Evolutionary conservation across 1,140 invertebrate genomes (phyloP), one percentile per base, ranked within the genome.

Genomic region (Triops longicaudatus): DNA sequence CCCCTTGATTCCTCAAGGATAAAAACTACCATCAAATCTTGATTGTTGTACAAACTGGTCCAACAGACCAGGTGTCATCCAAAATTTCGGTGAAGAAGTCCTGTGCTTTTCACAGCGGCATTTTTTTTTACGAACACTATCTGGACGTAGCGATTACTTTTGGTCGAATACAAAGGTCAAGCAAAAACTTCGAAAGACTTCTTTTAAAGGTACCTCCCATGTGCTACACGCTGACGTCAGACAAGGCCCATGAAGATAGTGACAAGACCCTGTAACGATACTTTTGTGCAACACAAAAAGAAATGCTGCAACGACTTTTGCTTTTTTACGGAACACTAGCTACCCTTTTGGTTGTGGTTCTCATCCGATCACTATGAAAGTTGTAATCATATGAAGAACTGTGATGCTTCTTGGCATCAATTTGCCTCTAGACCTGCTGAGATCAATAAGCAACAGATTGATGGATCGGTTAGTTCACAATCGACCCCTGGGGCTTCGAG

Each of bases 381-480:
- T 14, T 14, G 50, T 63, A 63, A 63, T 63, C 50, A 63, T 63
- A 63, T 63, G 50, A 63, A 22, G 50, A 63, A 22, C 50, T n/a
- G 50, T 63, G 50, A n/a, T 63, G 50, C 50, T 63, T 63, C 50
- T 63, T 63, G 50, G 50, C 50, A 63, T 17, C 50, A 63, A 63
- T 63, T 63, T 63, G 50, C 50, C 50, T 22, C 50, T 63, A 7
- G 50, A 9, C 50, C 50, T 63, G 50, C 50, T 63, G 50, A 10
- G 50, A 63, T 22, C 50, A 17, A 63, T 63, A 63, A 63, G 10
- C 50, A 63, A 63, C 50, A 63, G 17, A 63, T 63, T 63, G 50
- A 63, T 63, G 50, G 50, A 63, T 63, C 14, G 50, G 50, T 63
- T 22, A 63, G 50, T 63, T 63, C 50, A 63, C 50, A 22, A 63